Conservation (phyloP, 2,113 vertebrate species). For the Caracal caracal region DNA sequence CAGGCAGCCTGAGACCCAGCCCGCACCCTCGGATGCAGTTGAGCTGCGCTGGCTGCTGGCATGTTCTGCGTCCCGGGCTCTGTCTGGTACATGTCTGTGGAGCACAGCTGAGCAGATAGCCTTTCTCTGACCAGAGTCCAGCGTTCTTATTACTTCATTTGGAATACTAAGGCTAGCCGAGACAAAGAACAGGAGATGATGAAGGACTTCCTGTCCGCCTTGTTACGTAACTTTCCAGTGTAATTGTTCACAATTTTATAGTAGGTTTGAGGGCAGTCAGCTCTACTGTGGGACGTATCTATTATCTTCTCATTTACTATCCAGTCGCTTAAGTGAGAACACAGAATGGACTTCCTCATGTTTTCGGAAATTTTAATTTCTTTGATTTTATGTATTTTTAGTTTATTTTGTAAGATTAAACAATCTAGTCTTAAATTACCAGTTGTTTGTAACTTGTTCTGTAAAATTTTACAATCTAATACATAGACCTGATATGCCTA, state of each 20-base stretch:
- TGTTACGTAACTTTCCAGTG: not conserved
- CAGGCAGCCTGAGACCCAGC: not conserved
- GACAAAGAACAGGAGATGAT: not conserved
- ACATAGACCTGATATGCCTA: not conserved
- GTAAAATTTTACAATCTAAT: not conserved
- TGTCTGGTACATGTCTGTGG: not conserved
- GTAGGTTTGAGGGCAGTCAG: not conserved
- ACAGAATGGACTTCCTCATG: not conserved
- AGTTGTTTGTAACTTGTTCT: constrained; percentile 7
- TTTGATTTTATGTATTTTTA: not conserved
- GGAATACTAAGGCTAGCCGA: not conserved
- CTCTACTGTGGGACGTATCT: not conserved
- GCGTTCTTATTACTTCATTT: not conserved
- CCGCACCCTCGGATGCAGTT: accelerated
- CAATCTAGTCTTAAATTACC: not conserved
- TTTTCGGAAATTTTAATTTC: constrained; percentile 9
- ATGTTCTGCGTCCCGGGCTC: not conserved
- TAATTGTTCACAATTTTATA: not conserved
- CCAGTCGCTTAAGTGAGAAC: not conserved
- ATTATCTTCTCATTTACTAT: not conserved
- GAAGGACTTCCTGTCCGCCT: not conserved
- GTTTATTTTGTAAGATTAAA: not conserved
- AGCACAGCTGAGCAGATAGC: too few species aligned
- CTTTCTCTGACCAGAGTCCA: not conserved
- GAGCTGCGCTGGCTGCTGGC: too few species aligned